These are phyloP conservation scores for Platyscapa corneri DNA, from an alignment of 1,140 invertebrate genomes.

Conservation along the genomic window DNA sequence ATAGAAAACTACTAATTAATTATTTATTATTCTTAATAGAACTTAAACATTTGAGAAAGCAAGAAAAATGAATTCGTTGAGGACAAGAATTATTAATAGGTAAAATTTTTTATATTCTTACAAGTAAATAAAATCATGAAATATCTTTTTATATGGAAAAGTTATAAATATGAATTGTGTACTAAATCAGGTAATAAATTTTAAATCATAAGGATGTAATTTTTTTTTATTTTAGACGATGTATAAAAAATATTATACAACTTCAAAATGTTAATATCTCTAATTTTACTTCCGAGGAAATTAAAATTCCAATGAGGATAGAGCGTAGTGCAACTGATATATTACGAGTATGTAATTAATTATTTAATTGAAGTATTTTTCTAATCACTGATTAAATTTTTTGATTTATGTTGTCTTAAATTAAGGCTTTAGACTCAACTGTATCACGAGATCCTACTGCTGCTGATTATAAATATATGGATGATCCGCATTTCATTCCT, in stretches of 20 bases:
- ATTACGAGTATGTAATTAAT: slow-evolving; percentile 73
- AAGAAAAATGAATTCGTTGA: slow-evolving; percentile 53
- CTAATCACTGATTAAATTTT: neutral
- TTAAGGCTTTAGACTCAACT: slow-evolving; percentile 83
- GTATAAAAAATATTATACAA: slow-evolving; percentile 50
- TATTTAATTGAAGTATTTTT: slow-evolving; percentile 29
- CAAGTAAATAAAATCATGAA: neutral
- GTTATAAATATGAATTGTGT: too few relatives aligned
- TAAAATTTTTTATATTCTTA: slow-evolving; percentile 20
- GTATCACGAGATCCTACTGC: slow-evolving; percentile 84
- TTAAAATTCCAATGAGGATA: slow-evolving; percentile 81
- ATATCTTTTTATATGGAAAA: neutral
- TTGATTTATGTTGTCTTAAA: slow-evolving; percentile 31
- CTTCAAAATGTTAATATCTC: slow-evolving; percentile 52
- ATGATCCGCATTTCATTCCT: slow-evolving; percentile 93
- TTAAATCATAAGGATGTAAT: neutral
- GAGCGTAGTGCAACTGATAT: slow-evolving; percentile 87
- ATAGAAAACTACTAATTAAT: too few relatives aligned
- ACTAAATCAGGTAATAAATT: neutral
- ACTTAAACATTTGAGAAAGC: too few relatives aligned
- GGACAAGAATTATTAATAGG: slow-evolving; percentile 32
- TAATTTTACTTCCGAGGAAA: slow-evolving; percentile 54
- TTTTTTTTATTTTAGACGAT: slow-evolving; percentile 52
- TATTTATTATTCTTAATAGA: too few relatives aligned
- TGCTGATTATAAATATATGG: slow-evolving; percentile 90